Percentiles rank a stretch among this genome's conserved stretches.
phyloP scores from a whole-genome alignment of 2,113 vertebrate species.

The Rhabdornis inornatus region DNA sequence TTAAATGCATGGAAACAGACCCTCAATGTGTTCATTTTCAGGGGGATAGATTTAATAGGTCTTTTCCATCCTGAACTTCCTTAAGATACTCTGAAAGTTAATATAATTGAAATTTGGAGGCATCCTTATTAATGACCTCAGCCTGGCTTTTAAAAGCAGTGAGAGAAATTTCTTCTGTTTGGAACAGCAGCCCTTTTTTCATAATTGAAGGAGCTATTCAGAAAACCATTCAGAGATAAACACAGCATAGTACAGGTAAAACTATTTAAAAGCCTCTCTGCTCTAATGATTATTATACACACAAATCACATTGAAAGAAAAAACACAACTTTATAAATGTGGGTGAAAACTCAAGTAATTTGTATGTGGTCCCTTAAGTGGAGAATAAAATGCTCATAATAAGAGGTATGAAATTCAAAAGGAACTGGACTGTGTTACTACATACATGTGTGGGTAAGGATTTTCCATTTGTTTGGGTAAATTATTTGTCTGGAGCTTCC shows the following conservation, averaged over 20 bases:
- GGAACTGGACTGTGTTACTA: neutral
- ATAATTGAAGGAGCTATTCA: neutral
- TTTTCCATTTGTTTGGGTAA: neutral
- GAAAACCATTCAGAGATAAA: neutral
- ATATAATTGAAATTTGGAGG: neutral
- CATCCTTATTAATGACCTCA: neutral
- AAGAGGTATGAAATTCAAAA: neutral
- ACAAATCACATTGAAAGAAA: neutral
- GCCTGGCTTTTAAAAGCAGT: neutral
- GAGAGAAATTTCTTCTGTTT: neutral
- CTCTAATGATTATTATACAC: neutral
- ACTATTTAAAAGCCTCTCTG: neutral
- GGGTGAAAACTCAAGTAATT: neutral
- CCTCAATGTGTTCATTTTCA: neutral
- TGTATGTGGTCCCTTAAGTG: neutral
- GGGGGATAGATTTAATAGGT: slow-evolving; percentile 50
- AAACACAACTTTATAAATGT: neutral
- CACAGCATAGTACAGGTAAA: neutral
- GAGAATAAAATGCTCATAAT: neutral
- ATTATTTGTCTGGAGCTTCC: neutral
- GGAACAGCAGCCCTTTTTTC: neutral
- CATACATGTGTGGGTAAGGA: neutral
- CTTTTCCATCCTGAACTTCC: slow-evolving; percentile 63
- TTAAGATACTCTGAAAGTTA: neutral
- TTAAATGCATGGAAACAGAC: neutral